phyloP scores from a whole-genome alignment of 2,888 invertebrate genomes.

The Standfussiana lucernea region DNA sequence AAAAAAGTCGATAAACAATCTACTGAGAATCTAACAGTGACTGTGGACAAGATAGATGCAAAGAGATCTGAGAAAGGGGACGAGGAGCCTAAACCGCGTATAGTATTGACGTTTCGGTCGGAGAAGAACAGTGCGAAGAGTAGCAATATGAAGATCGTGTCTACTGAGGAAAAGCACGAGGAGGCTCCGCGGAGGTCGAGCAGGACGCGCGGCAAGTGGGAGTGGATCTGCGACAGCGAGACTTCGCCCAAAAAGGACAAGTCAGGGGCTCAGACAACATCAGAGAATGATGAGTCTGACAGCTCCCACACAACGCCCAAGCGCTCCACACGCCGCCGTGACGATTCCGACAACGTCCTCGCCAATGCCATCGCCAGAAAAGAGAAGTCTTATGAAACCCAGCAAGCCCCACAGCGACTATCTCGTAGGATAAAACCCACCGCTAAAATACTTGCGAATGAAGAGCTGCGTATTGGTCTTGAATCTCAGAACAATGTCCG shows the following conservation, averaged over 20 bases:
- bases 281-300: conserved; percentile 85
- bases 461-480: conserved; percentile 91
- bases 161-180: conserved; percentile 86
- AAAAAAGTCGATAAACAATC: conserved; percentile 80
- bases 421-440: conserved; percentile 92
- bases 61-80: conserved; percentile 80
- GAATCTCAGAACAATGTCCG: conserved; percentile 91
- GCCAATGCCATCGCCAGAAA: conserved; percentile 94
- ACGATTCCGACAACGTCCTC: conserved; percentile 92
- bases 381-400: conserved; percentile 92
- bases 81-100: conserved; percentile 90
- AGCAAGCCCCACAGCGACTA: conserved; percentile 78
- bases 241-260: conserved; percentile 79
- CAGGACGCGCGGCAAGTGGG: conserved; percentile 82
- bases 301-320: conserved; percentile 87
- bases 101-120: conserved; percentile 92
- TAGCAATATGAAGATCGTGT: conserved; percentile 89
- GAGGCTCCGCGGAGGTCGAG: conserved; percentile 83
- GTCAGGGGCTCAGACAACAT: conserved; percentile 74
- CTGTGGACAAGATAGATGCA: conserved; percentile 77
- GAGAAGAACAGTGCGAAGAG: conserved; percentile 90
- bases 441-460: conserved; percentile 92
- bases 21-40: conserved; percentile 75
- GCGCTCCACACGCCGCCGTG: conserved; percentile 92
- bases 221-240: conserved; percentile 83